A percentile compares a stretch with the other conserved stretches of the same genome.
Evolutionary conservation across 2,888 invertebrate genomes (phyloP).

Genomic region (Andrena dorsata): DNA sequence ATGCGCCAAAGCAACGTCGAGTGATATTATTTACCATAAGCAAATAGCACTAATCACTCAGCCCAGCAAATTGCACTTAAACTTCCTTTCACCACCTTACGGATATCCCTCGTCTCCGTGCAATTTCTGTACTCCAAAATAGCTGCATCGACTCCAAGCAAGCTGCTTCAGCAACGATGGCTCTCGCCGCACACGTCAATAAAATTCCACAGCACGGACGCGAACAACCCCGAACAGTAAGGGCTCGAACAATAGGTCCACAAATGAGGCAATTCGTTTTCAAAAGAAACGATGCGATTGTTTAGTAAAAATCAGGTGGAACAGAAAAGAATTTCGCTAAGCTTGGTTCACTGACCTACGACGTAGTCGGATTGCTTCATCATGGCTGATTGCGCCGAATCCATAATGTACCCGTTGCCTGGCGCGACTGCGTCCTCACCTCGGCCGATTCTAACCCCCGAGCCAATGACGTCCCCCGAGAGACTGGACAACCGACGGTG

Average conservation of each 20-base stretch:
- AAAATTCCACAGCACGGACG: not conserved
- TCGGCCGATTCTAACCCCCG: conserved; percentile 80
- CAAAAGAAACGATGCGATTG: not conserved
- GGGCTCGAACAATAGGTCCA: not conserved
- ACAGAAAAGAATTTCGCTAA: not conserved
- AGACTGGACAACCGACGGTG: conserved; percentile 78
- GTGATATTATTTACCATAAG: not conserved
- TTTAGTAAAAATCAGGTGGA: no score
- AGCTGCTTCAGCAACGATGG: not conserved
- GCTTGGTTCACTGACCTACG: conserved; percentile 80
- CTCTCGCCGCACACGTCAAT: not conserved
- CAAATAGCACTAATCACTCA: not conserved
- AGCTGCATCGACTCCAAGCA: not conserved
- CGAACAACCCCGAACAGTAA: not conserved
- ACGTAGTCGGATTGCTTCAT: conserved; percentile 82
- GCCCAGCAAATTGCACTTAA: not conserved
- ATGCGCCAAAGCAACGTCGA: not conserved
- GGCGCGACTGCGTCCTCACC: conserved; percentile 80
- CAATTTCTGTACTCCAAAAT: not conserved
- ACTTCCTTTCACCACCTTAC: not conserved
- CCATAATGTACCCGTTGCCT: conserved; percentile 75
- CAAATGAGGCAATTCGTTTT: not conserved
- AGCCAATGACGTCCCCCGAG: conserved; percentile 74
- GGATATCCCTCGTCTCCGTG: not conserved
- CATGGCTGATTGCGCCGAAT: conserved; percentile 80